These are phyloP conservation scores for Nomada ferruginata DNA, from an alignment of 2,888 invertebrate genomes.

Conservation along the genomic window DNA sequence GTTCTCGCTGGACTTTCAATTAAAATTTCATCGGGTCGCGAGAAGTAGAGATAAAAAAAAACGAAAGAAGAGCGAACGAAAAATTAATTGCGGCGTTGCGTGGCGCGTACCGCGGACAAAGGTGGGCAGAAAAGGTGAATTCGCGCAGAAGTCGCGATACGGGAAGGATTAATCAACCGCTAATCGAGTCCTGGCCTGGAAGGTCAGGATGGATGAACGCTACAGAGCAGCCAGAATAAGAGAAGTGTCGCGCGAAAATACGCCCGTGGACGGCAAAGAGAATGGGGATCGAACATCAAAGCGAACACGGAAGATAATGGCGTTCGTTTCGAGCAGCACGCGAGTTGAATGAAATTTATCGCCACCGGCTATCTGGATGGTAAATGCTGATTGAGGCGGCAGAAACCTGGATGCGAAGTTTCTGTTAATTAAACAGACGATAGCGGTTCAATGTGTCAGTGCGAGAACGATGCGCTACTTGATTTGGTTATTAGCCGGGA, in stretches of 20 bases:
- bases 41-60: background rate
- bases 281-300: slow-evolving; percentile 30
- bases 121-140: slow-evolving; percentile 18
- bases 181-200: slow-evolving; percentile 20
- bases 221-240: slow-evolving; percentile 7
- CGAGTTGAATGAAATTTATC: slow-evolving; percentile 8
- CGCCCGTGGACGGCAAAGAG: too few species aligned
- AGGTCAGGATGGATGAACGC: slow-evolving; percentile 12
- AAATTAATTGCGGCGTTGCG: slow-evolving; percentile 30
- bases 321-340: background rate
- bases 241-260: background rate
- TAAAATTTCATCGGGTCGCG: slow-evolving; percentile 42
- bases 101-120: background rate
- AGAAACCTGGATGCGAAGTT: background rate
- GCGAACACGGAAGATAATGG: slow-evolving; percentile 9
- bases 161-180: slow-evolving; percentile 42
- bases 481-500: background rate
- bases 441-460: background rate
- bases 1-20: slow-evolving; percentile 9
- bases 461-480: background rate
- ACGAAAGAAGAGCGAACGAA: background rate
- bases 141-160: slow-evolving; percentile 26
- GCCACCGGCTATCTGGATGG: slow-evolving; percentile 3
- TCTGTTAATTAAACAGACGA: slow-evolving; percentile 35
- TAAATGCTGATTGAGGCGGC: slow-evolving; percentile 13